Percentiles rank a stretch among this genome's conserved stretches.
phyloP scores from a whole-genome alignment of 2,113 vertebrate genomes.

The Shinisaurus crocodilurus region DNA sequence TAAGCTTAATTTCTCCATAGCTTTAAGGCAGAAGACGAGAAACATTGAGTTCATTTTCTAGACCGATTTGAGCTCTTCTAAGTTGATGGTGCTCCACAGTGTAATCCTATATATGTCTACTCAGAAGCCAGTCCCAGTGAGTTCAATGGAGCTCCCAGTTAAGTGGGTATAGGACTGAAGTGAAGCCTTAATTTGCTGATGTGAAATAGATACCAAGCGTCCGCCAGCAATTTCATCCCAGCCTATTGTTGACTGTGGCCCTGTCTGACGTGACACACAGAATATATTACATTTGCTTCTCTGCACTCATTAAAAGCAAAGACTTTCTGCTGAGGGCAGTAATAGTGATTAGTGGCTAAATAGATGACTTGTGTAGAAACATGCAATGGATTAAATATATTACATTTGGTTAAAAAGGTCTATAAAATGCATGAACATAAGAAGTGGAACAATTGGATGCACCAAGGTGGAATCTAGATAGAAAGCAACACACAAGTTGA shows the following conservation, averaged over 20 bases:
- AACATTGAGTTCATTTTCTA: not conserved
- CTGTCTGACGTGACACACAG: not conserved
- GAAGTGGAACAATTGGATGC: not conserved
- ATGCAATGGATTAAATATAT: not conserved
- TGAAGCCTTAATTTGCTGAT: not conserved
- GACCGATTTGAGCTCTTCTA: too few relatives aligned
- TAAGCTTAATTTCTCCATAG: not conserved
- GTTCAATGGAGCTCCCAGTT: too few relatives aligned
- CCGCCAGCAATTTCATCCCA: not conserved
- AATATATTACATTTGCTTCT: constrained; percentile 2
- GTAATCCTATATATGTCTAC: too few relatives aligned
- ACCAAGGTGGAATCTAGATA: not conserved
- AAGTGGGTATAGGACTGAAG: too few relatives aligned
- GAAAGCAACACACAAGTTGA: not conserved
- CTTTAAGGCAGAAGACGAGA: not conserved
- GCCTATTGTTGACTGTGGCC: not conserved
- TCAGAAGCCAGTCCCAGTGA: too few relatives aligned
- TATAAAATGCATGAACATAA: not conserved
- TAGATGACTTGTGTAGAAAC: not conserved
- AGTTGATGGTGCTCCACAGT: not conserved
- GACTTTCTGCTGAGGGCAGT: not conserved
- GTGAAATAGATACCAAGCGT: not conserved
- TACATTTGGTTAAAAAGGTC: not conserved
- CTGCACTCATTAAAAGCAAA: not conserved
- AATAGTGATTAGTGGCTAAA: not conserved